Conservation (phyloP, 2,113 vertebrate genomes). For the Shinisaurus crocodilurus region DNA sequence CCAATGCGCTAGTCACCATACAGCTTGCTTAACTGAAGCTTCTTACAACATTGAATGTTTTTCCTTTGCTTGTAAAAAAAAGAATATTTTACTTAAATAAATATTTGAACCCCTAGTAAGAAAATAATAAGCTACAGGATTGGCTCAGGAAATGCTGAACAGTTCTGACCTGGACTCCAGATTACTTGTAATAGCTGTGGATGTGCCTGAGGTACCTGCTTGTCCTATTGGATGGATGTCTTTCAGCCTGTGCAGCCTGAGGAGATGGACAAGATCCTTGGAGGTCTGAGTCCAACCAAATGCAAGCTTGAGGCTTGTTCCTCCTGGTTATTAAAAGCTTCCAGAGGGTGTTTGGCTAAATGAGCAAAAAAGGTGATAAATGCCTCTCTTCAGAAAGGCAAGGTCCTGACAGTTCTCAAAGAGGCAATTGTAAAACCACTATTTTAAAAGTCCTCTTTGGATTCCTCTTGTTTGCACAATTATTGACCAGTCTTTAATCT, state of each 20-base stretch:
- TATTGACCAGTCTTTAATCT: not conserved
- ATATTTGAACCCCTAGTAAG: not conserved
- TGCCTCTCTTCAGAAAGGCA: not conserved
- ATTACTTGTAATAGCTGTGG: not conserved
- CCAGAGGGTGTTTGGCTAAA: not conserved
- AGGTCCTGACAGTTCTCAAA: not conserved
- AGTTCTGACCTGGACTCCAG: too few species aligned
- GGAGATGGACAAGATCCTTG: not conserved
- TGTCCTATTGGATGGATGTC: not conserved
- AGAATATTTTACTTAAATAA: not conserved
- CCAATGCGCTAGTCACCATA: not conserved
- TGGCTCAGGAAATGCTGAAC: constrained; percentile 9
- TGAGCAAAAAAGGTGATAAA: not conserved
- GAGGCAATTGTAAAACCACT: not conserved
- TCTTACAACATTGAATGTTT: not conserved
- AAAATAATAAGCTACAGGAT: rapidly evolving
- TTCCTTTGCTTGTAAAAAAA: constrained; percentile 13
- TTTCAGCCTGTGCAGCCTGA: not conserved
- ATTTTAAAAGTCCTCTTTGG: not conserved
- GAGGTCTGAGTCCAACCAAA: not conserved
- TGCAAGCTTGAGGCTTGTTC: not conserved
- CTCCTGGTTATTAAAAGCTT: not conserved
- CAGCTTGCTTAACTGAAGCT: not conserved
- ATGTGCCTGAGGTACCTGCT: not conserved
- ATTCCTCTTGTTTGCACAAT: not conserved